A percentile compares a stretch with the other conserved stretches of the same genome.
These are phyloP conservation scores for Scaptodrosophila lebanonensis DNA, from an alignment of 1,140 invertebrate species.

Conservation along the genomic window DNA sequence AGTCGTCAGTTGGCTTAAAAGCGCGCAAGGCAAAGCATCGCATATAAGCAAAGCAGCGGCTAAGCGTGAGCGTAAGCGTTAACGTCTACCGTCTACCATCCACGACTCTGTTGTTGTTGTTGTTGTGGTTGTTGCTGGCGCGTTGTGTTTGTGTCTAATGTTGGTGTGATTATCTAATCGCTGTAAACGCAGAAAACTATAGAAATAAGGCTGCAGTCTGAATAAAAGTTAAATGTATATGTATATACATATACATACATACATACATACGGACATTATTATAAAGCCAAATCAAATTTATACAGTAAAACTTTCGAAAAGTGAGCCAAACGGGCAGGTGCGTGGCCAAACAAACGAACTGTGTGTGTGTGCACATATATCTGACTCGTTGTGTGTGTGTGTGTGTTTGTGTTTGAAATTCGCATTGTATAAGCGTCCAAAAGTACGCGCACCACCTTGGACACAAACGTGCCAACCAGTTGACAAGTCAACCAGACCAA, in stretches of 20 bases:
- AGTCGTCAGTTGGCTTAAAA: slow-evolving; percentile 67
- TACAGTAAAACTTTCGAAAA: not conserved
- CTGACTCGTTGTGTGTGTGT: not conserved
- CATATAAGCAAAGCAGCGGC: too few relatives aligned
- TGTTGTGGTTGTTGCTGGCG: slow-evolving; percentile 28
- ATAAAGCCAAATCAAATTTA: slow-evolving; percentile 28
- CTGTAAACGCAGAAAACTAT: slow-evolving; percentile 43
- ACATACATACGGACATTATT: slow-evolving; percentile 34
- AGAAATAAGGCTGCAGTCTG: too few relatives aligned
- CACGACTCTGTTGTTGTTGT: slow-evolving; percentile 22
- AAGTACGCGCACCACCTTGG: slow-evolving; percentile 52
- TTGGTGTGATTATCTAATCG: slow-evolving; percentile 62
- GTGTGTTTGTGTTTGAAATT: slow-evolving; percentile 22
- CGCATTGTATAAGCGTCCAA: slow-evolving; percentile 58
- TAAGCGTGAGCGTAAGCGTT: slow-evolving; percentile 33
- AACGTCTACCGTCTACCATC: slow-evolving; percentile 33
- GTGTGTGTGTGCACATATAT: not conserved
- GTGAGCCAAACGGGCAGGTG: slow-evolving; percentile 17
- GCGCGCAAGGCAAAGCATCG: slow-evolving; percentile 57
- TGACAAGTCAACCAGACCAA: too few relatives aligned
- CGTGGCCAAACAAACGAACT: slow-evolving; percentile 32
- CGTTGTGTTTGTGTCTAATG: slow-evolving; percentile 36
- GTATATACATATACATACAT: slow-evolving; percentile 15
- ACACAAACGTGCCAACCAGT: slow-evolving; percentile 27
- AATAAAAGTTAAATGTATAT: too few relatives aligned